Conservation (phyloP, 2,797 vertebrate genomes). For the Coregonus suidteri region DNA sequence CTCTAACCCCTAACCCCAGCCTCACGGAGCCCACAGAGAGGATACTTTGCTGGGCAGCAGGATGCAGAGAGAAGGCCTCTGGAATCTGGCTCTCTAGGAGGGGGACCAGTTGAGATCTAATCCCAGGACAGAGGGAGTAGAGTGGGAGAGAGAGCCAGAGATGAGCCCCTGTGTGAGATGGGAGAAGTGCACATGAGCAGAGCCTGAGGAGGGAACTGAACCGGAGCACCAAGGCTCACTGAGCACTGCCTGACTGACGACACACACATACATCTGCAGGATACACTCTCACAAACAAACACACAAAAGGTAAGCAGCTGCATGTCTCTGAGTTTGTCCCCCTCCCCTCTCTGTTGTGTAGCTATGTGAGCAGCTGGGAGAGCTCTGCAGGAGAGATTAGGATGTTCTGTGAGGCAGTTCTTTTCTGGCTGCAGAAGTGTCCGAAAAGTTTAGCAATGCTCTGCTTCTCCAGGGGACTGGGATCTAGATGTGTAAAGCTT, state of each 20-base stretch:
- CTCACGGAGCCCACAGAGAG: slow-evolving; percentile 52
- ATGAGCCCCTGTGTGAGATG: slow-evolving; percentile 42
- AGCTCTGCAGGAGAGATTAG: slow-evolving; percentile 52
- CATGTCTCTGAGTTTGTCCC: slow-evolving; percentile 1
- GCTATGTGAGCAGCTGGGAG: slow-evolving; percentile 46
- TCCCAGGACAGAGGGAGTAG: slow-evolving; percentile 45
- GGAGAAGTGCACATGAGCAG: slow-evolving; percentile 58
- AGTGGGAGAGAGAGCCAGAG: slow-evolving; percentile 41
- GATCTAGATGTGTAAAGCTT: background rate
- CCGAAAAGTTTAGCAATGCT: slow-evolving; percentile 62
- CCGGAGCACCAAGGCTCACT: slow-evolving; percentile 41
- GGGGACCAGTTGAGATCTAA: slow-evolving; percentile 30
- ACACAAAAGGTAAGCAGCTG: slow-evolving; percentile 62
- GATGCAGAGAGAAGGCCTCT: slow-evolving; percentile 35
- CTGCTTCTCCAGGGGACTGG: slow-evolving; percentile 35
- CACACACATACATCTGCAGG: slow-evolving; percentile 58
- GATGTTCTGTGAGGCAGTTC: slow-evolving; percentile 51
- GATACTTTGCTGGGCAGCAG: slow-evolving; percentile 47
- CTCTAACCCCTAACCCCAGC: slow-evolving; percentile 34
- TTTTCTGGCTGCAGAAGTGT: slow-evolving; percentile 44
- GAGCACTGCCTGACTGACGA: slow-evolving; percentile 46
- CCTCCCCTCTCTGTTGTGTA: slow-evolving; percentile 3
- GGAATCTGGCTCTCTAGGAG: slow-evolving; percentile 18
- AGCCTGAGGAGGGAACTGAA: background rate
- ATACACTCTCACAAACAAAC: slow-evolving; percentile 22